Conservation (phyloP, 2,797 vertebrate genomes). For the Catamblyrhynchus diadema region DNA sequence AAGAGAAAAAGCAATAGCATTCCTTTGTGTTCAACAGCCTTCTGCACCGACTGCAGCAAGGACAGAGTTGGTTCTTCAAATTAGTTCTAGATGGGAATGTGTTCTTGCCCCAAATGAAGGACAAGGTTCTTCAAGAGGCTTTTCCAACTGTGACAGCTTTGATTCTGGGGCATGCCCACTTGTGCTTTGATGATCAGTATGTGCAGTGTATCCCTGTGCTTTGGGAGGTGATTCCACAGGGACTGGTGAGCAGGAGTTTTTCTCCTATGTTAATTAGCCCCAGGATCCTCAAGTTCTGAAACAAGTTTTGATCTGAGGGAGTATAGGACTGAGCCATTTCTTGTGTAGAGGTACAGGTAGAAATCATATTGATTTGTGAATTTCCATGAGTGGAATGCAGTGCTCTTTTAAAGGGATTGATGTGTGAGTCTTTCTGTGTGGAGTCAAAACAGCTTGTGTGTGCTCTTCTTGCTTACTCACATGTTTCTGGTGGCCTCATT, state of each 20-base stretch:
- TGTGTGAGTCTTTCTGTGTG: not conserved
- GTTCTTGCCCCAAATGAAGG: not conserved
- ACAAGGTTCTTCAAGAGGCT: not conserved
- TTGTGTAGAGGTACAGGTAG: not conserved
- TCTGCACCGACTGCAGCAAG: not conserved
- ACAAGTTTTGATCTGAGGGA: not conserved
- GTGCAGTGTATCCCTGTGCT: not conserved
- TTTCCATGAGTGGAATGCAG: not conserved
- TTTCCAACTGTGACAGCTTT: not conserved
- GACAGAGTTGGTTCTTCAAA: not conserved
- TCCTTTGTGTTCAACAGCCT: not conserved
- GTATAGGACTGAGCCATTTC: not conserved
- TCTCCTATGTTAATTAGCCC: not conserved
- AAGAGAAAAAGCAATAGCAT: not conserved
- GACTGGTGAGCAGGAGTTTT: not conserved
- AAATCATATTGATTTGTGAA: not conserved
- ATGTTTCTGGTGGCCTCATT: not conserved
- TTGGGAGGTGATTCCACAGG: not conserved
- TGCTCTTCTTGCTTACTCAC: not conserved
- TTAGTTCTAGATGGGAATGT: not conserved
- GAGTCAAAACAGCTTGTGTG: not conserved
- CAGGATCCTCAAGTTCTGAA: not conserved
- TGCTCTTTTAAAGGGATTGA: not conserved
- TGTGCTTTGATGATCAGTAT: not conserved
- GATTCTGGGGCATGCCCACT: not conserved